These are phyloP conservation scores for Phasia obesa DNA, from an alignment of 2,888 invertebrate species.

Conservation along the genomic window DNA sequence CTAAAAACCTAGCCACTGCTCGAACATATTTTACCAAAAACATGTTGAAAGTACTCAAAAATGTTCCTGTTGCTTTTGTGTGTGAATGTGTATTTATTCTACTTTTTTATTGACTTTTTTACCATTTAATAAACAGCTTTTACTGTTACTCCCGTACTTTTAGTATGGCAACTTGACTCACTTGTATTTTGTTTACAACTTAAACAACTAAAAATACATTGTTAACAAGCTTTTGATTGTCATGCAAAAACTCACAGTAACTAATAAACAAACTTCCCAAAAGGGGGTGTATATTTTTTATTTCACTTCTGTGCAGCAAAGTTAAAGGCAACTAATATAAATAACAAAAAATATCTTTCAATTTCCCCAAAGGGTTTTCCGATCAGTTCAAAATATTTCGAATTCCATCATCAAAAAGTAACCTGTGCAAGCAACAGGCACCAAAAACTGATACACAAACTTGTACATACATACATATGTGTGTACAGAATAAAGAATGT, in stretches of 20 bases:
- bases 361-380: slow-evolving; percentile 81
- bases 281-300: too few relatives aligned
- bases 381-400: slow-evolving; percentile 76
- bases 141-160: not conserved
- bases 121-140: not conserved
- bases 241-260: slow-evolving; percentile 32
- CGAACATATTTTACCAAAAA: slow-evolving; percentile 46
- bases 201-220: slow-evolving; percentile 55
- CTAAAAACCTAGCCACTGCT: slow-evolving; percentile 3
- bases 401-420: slow-evolving; percentile 67
- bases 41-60: slow-evolving; percentile 66
- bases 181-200: slow-evolving; percentile 36
- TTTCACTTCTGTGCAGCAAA: not conserved
- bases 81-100: too few relatives aligned
- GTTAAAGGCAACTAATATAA: slow-evolving; percentile 32
- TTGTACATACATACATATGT: not conserved
- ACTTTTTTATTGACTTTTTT: too few relatives aligned
- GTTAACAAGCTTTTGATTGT: slow-evolving; percentile 63
- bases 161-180: slow-evolving; percentile 1
- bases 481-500: too few relatives aligned
- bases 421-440: slow-evolving; percentile 49
- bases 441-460: slow-evolving; percentile 5
- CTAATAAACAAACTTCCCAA: slow-evolving; percentile 36
- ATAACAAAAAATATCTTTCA: slow-evolving; percentile 75
- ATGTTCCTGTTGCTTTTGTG: slow-evolving; percentile 73